These are phyloP conservation scores for Samia ricini DNA, from an alignment of 1,140 invertebrate species.

Conservation along the genomic window DNA sequence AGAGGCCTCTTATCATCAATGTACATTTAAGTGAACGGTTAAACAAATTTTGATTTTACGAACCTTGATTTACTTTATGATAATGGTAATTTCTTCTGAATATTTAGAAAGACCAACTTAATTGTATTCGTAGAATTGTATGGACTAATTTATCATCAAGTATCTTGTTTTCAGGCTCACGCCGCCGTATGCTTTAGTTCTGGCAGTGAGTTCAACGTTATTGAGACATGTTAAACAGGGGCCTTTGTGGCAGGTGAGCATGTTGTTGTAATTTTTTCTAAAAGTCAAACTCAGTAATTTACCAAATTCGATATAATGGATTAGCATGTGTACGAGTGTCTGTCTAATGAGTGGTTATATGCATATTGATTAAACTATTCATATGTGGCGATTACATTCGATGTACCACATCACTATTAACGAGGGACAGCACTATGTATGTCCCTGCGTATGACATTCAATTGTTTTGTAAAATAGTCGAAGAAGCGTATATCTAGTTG, in stretches of 20 bases:
- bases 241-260: constrained; percentile 6
- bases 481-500: too few relatives aligned
- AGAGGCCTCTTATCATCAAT: too few relatives aligned
- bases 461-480: too few relatives aligned
- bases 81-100: not conserved
- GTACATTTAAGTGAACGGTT: too few relatives aligned
- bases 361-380: not conserved
- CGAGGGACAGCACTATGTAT: too few relatives aligned
- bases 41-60: not conserved
- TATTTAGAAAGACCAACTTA: not conserved
- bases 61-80: not conserved
- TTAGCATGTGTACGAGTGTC: not conserved
- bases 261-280: constrained; percentile 1
- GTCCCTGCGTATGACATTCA: too few relatives aligned
- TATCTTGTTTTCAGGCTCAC: constrained; percentile 5
- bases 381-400: too few relatives aligned
- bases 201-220: not conserved
- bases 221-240: not conserved
- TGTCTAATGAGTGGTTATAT: not conserved
- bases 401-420: too few relatives aligned
- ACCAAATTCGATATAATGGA: not conserved
- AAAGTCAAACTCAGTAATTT: not conserved
- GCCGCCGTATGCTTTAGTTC: not conserved
- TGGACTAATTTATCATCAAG: not conserved
- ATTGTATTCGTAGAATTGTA: not conserved